Percentiles rank a stretch among this genome's conserved stretches.
These are phyloP conservation scores for Aphelinus certus DNA, from an alignment of 1,140 invertebrate species.

Conservation along the genomic window DNA sequence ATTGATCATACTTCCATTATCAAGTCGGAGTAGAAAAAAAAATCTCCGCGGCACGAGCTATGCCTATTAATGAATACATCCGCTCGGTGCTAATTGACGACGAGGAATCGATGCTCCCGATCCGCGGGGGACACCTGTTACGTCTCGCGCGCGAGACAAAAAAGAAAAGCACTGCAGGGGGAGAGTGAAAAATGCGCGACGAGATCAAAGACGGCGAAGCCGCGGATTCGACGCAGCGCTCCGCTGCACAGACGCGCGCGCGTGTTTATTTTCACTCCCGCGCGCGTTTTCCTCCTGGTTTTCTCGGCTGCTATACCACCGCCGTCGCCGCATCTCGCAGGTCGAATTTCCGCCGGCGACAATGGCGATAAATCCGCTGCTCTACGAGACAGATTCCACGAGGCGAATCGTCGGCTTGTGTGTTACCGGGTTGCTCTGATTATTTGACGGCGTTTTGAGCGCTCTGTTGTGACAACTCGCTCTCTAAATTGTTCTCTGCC, in stretches of 20 bases:
- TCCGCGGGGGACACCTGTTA: constrained; percentile 10
- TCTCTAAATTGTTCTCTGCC: no score
- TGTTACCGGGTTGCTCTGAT: no score
- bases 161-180: not conserved
- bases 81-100: no score
- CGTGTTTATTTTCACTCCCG: constrained; percentile 12
- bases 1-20: not conserved
- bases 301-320: no score
- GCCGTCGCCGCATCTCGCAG: not conserved
- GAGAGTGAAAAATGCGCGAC: not conserved
- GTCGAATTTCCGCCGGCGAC: not conserved
- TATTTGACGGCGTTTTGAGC: no score
- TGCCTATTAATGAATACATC: no score
- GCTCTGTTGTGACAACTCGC: no score
- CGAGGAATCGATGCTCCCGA: not conserved
- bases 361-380: not conserved
- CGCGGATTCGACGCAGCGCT: no score
- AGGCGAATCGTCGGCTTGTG: no score
- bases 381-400: no score
- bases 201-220: not conserved
- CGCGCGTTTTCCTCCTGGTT: not conserved
- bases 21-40: no score
- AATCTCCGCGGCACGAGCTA: no score
- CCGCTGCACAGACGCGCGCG: not conserved
- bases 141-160: not conserved